These are phyloP conservation scores for Parnassius glacialis DNA, from an alignment of 2,888 invertebrate species.

Conservation along the genomic window DNA sequence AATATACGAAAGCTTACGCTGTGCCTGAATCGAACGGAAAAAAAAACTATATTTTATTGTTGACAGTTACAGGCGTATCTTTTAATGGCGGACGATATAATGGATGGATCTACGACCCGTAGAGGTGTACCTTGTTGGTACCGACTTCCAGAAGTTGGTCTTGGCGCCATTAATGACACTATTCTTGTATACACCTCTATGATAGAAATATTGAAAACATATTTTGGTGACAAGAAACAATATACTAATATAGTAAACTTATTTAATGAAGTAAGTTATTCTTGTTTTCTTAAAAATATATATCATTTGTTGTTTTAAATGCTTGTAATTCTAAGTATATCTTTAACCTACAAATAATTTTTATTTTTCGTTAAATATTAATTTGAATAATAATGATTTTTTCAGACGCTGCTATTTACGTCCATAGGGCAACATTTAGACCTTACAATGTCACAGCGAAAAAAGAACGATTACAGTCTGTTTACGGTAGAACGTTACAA, in stretches of 20 bases:
- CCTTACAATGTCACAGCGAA: constrained; percentile 78
- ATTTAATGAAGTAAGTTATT: constrained; percentile 84
- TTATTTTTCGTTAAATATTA: too few species aligned
- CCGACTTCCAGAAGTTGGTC: constrained; percentile 83
- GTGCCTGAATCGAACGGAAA: too few species aligned
- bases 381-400: constrained; percentile 19
- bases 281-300: background rate
- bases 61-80: constrained; percentile 90
- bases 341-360: background rate
- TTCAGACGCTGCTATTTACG: constrained; percentile 81
- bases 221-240: constrained; percentile 85
- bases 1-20: too few species aligned
- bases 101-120: constrained; percentile 90
- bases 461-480: constrained; percentile 56
- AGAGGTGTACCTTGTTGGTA: constrained; percentile 95
- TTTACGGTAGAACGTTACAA: constrained; percentile 91
- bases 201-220: constrained; percentile 85
- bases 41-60: too few species aligned
- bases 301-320: too few species aligned
- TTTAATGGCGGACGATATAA: constrained; percentile 92
- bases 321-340: background rate
- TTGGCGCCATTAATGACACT: constrained; percentile 90
- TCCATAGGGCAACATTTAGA: constrained; percentile 91
- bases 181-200: constrained; percentile 87
- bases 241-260: constrained; percentile 87